Conservation (phyloP, 2,888 invertebrate genomes). For the Thereva unica region DNA sequence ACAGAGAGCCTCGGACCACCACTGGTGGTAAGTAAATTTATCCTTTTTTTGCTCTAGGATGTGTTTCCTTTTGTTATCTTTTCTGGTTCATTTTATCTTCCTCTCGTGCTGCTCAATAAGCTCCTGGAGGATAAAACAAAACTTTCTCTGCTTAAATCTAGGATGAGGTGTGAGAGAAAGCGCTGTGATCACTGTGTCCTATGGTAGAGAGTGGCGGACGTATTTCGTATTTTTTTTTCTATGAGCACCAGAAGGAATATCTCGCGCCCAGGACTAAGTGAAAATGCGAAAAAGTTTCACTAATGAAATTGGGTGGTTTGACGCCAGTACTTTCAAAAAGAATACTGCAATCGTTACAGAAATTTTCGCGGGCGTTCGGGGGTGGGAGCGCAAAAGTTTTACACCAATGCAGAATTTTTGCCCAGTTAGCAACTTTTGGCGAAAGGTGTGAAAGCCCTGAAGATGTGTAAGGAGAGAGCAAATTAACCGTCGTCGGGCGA, state of each 20-base stretch:
- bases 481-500: no score
- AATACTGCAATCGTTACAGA: slow-evolving; percentile 21
- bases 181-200: no score
- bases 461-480: no score
- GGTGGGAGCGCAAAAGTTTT: slow-evolving; percentile 7
- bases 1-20: neutral
- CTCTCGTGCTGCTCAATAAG: slow-evolving; percentile 5
- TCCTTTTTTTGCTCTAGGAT: slow-evolving; percentile 12
- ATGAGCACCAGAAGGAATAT: neutral
- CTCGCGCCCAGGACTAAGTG: slow-evolving; percentile 22
- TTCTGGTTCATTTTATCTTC: slow-evolving; percentile 24
- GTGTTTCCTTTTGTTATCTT: slow-evolving; percentile 19
- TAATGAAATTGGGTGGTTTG: slow-evolving; percentile 25
- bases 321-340: slow-evolving; percentile 18
- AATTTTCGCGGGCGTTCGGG: neutral
- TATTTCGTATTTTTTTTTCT: no score
- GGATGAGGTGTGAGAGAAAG: neutral
- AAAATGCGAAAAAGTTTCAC: slow-evolving; percentile 25
- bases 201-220: neutral
- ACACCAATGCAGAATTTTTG: neutral
- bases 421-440: no score
- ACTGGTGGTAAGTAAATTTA: slow-evolving; percentile 23
- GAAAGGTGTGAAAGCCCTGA: no score
- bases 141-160: slow-evolving; percentile 17
- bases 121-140: slow-evolving; percentile 18